These are phyloP conservation scores for Catagonus wagneri DNA, from an alignment of 2,113 vertebrate genomes.

Conservation along the genomic window DNA sequence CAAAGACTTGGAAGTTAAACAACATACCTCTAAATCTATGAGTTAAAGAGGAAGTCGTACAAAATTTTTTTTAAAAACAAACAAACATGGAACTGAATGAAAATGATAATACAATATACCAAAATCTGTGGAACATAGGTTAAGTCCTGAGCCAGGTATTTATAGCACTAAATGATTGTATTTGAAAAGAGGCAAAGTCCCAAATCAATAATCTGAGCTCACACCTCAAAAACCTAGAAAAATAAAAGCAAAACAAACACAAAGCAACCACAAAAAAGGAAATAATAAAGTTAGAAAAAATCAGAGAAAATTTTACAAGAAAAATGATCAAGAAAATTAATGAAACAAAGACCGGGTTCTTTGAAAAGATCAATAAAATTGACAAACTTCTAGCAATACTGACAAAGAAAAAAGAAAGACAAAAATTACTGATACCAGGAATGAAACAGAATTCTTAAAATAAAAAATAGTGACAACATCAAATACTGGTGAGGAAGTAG, in stretches of 20 bases:
- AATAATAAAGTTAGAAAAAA: neutral
- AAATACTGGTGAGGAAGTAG: neutral
- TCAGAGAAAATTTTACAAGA: neutral
- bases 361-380: neutral
- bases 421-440: neutral
- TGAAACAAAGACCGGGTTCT: neutral
- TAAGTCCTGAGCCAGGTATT: neutral
- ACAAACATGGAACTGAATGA: neutral
- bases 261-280: neutral
- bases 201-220: neutral
- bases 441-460: conserved; percentile 22
- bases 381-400: neutral
- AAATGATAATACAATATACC: neutral
- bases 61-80: neutral
- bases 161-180: conserved; percentile 12
- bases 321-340: neutral
- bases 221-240: neutral
- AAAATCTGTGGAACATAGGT: neutral
- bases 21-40: neutral
- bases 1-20: neutral
- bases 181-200: neutral
- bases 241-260: neutral
- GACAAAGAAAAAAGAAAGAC: neutral
- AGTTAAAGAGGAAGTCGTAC: neutral
- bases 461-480: neutral